Evolutionary conservation across 2,797 vertebrate genomes (phyloP).

Genomic region (Stomatorhinus walkeri): DNA sequence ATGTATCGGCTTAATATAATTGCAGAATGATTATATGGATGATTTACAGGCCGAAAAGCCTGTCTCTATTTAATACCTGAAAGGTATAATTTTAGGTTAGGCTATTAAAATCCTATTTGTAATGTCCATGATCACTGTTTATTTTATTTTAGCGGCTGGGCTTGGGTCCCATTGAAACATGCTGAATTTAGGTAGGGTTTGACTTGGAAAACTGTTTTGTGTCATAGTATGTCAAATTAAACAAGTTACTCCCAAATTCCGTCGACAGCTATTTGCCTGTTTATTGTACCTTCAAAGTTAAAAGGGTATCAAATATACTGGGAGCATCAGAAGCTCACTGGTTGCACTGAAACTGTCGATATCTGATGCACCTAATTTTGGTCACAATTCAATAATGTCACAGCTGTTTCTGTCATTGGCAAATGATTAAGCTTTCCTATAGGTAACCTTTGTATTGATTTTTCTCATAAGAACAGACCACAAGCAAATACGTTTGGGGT

Average conservation of each 20-base stretch:
- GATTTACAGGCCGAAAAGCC: not conserved
- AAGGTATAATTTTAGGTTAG: not conserved
- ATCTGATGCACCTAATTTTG: not conserved
- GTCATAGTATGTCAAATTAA: not conserved
- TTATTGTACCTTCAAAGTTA: not conserved
- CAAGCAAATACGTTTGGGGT: not conserved
- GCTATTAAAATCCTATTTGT: not conserved
- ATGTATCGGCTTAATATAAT: not conserved
- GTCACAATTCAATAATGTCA: slow-evolving; percentile 2
- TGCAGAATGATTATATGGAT: not conserved
- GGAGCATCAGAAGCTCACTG: not conserved
- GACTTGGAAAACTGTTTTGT: not conserved
- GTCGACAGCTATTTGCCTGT: not conserved
- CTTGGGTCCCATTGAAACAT: not conserved
- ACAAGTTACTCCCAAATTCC: not conserved
- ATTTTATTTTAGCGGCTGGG: not conserved
- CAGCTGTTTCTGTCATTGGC: not conserved
- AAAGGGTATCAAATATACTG: not conserved
- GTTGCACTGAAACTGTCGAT: not conserved
- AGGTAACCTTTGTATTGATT: not conserved
- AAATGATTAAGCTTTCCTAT: not conserved
- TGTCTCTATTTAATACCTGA: not conserved
- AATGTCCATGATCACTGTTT: not conserved
- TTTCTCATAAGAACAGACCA: not conserved
- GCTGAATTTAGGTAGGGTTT: not conserved